Percentiles rank a stretch among this genome's conserved stretches.
These are phyloP conservation scores for Metopia argyrocephala DNA, from an alignment of 2,888 invertebrate species.

Conservation along the genomic window DNA sequence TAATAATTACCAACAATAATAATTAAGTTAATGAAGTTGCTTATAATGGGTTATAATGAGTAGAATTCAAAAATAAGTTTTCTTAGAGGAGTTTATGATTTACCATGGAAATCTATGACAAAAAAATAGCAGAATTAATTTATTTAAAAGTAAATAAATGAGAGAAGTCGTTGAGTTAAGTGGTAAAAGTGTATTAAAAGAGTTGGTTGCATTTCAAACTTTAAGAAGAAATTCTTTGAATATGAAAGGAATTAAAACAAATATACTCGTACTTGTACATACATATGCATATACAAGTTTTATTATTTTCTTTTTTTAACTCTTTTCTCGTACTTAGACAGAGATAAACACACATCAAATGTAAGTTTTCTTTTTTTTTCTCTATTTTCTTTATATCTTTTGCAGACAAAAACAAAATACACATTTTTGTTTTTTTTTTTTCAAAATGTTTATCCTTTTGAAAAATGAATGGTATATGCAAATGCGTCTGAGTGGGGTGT, in stretches of 20 bases:
- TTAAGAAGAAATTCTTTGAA: background rate
- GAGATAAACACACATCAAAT: slow-evolving; percentile 42
- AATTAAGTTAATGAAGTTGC: slow-evolving; percentile 30
- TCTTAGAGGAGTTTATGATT: slow-evolving; percentile 6
- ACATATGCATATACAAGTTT: slow-evolving; percentile 35
- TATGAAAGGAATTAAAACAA: slow-evolving; percentile 11
- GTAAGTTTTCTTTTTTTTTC: slow-evolving; percentile 5
- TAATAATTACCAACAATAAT: slow-evolving; percentile 53
- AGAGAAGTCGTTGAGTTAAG: slow-evolving; percentile 16
- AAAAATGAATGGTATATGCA: slow-evolving; percentile 31
- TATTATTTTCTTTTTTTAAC: too few relatives aligned
- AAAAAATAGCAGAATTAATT: slow-evolving; percentile 61
- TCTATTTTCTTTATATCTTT: background rate
- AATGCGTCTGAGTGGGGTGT: slow-evolving; percentile 56
- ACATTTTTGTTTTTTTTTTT: background rate
- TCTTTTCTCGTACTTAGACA: slow-evolving; percentile 6
- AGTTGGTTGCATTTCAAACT: slow-evolving; percentile 15
- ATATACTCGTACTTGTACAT: slow-evolving; percentile 30
- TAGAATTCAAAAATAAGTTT: slow-evolving; percentile 4
- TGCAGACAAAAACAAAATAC: too few relatives aligned
- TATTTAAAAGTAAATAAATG: slow-evolving; percentile 55
- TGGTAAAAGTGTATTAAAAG: background rate
- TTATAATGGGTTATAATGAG: slow-evolving; percentile 24
- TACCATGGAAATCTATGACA: slow-evolving; percentile 15
- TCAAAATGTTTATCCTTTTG: slow-evolving; percentile 26